Conservation (phyloP, 2,797 vertebrate genomes). For the Coreius guichenoti region DNA sequence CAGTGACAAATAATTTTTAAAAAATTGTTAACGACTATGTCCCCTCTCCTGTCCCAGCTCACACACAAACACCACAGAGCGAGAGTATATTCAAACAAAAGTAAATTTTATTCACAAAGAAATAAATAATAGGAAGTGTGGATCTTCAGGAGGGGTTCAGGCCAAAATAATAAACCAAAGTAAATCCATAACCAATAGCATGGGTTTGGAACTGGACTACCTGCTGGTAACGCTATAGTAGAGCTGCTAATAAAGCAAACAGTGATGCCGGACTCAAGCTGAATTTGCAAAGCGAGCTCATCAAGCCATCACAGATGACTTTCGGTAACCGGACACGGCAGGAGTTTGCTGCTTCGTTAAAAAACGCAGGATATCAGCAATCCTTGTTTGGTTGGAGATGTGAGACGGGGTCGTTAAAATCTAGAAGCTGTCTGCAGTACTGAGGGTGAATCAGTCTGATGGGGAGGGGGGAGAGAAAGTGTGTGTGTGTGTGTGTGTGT, state of each 20-base stretch:
- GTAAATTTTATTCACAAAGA: no score
- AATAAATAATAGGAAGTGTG: no score
- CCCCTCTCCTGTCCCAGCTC: no score
- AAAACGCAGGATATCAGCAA: slow-evolving; percentile 31
- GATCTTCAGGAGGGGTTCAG: no score
- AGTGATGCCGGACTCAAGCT: slow-evolving; percentile 10
- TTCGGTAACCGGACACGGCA: neutral
- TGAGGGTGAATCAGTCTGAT: slow-evolving; percentile 39
- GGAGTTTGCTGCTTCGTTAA: slow-evolving; percentile 1
- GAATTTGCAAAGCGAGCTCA: slow-evolving; percentile 25
- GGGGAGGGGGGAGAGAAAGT: slow-evolving; percentile 7
- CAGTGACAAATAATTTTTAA: no score
- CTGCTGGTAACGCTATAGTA: neutral
- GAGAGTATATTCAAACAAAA: no score
- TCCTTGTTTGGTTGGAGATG: slow-evolving; percentile 28
- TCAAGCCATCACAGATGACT: slow-evolving; percentile 13
- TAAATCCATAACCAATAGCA: no score
- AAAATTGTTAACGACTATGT: no score
- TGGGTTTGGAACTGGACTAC: neutral
- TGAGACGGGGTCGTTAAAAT: slow-evolving; percentile 42
- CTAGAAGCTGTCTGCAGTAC: slow-evolving; percentile 33
- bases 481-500: slow-evolving; percentile 41
- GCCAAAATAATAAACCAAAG: no score
- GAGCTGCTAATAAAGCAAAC: slow-evolving; percentile 25
- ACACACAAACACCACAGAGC: no score